Conservation (phyloP, 2,797 vertebrate species). For the Eupleurogrammus muticus region DNA sequence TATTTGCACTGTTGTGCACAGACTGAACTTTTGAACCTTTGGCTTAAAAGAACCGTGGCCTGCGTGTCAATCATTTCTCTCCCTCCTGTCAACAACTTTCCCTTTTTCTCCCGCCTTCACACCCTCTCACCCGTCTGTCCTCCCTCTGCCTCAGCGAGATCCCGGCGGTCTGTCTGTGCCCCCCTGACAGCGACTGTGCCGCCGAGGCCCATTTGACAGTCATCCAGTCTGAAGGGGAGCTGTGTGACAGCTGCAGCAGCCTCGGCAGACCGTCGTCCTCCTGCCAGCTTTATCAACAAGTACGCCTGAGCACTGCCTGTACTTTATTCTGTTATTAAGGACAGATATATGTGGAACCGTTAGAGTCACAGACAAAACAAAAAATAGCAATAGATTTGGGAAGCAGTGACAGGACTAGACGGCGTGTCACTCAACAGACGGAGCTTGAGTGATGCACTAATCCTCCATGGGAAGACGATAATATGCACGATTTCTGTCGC, state of each 20-base stretch:
- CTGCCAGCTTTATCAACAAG: constrained; percentile 83
- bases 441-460: not conserved
- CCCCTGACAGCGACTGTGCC: constrained; percentile 75
- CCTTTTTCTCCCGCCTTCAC: not conserved
- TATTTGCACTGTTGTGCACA: constrained; percentile 12
- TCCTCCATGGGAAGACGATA: not conserved
- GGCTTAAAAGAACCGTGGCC: constrained; percentile 8
- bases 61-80: constrained; percentile 12
- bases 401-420: constrained; percentile 12
- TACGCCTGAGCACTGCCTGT: constrained; percentile 46
- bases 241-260: constrained; percentile 81
- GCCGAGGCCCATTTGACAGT: constrained; percentile 68
- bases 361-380: constrained; percentile 15
- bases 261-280: constrained; percentile 77
- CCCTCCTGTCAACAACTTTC: constrained; percentile 2
- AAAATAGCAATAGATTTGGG: constrained; percentile 29
- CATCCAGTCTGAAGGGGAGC: constrained; percentile 72
- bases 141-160: constrained; percentile 73
- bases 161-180: constrained; percentile 83
- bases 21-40: constrained; percentile 8
- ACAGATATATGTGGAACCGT: constrained; percentile 21
- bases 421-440: constrained; percentile 7
- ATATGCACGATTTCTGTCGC: not conserved
- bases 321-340: constrained; percentile 11
- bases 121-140: not conserved